These are phyloP conservation scores for Brachymystax lenok DNA, from an alignment of 2,797 vertebrate species.

Conservation along the genomic window DNA sequence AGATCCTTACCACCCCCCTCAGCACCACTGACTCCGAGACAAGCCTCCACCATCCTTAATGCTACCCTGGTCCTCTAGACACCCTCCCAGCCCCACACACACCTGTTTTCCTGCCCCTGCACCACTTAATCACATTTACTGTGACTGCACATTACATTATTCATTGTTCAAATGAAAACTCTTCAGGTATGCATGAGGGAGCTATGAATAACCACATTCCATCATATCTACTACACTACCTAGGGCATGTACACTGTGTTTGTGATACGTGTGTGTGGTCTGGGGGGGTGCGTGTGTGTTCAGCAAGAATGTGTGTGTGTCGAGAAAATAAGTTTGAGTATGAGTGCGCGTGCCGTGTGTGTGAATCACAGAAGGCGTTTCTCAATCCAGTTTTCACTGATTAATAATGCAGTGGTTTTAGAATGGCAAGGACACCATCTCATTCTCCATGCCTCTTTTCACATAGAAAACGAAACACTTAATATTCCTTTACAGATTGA, in stretches of 20 bases:
- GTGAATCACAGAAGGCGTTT: neutral
- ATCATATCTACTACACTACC: constrained; percentile 21
- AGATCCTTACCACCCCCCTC: constrained; percentile 3
- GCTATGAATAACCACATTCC: constrained; percentile 34
- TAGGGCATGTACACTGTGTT: neutral
- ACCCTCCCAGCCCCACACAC: constrained; percentile 35
- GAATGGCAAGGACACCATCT: constrained; percentile 1
- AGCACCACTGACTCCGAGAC: constrained; percentile 26
- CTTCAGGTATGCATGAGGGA: constrained; percentile 45
- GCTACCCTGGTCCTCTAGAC: neutral
- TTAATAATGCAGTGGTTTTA: neutral
- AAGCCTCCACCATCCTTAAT: neutral
- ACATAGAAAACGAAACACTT: neutral
- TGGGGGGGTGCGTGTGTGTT: constrained; percentile 6
- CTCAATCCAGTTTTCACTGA: neutral
- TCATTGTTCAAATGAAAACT: constrained; percentile 52
- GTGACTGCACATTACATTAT: constrained; percentile 56
- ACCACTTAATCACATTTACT: constrained; percentile 57
- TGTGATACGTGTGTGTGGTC: neutral
- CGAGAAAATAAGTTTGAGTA: neutral
- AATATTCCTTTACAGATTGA: neutral
- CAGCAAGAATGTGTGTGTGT: neutral
- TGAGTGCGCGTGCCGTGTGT: neutral
- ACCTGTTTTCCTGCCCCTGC: constrained; percentile 51
- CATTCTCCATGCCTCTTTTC: neutral